Conservation (phyloP, 2,113 vertebrate species). For the Sinocyclocheilus maitianheensis region DNA sequence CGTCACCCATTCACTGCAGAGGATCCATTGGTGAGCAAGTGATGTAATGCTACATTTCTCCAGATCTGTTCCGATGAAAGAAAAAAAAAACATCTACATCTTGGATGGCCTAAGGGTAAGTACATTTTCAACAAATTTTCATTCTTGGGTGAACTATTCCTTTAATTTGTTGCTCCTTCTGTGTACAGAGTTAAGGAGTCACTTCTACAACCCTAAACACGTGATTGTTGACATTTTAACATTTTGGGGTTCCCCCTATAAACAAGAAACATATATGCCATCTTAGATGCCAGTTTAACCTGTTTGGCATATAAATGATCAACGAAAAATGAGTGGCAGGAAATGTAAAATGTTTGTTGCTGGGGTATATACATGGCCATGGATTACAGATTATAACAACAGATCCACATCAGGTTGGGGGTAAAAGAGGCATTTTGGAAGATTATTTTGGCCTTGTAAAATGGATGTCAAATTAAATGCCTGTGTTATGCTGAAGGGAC, state of each 20-base stretch:
- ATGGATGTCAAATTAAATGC: background rate
- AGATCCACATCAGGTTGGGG: background rate
- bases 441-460: background rate
- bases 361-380: background rate
- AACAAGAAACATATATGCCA: background rate
- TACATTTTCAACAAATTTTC: too few species aligned
- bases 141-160: too few species aligned
- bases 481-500: background rate
- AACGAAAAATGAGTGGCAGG: background rate
- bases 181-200: background rate
- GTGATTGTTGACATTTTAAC: background rate
- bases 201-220: background rate
- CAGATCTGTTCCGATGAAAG: too few species aligned
- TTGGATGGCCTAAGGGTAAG: too few species aligned
- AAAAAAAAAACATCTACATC: too few species aligned
- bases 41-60: too few species aligned
- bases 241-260: background rate
- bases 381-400: background rate
- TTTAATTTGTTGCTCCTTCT: background rate
- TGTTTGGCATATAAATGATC: background rate
- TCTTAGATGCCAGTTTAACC: background rate
- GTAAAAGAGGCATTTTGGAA: background rate
- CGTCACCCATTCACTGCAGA: too few species aligned
- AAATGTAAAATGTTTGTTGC: background rate
- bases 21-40: too few species aligned